Evolutionary conservation across 2,113 vertebrate genomes (phyloP), one percentile per base, ranked within the genome.

Genomic region (Misgurnus anguillicaudatus): DNA sequence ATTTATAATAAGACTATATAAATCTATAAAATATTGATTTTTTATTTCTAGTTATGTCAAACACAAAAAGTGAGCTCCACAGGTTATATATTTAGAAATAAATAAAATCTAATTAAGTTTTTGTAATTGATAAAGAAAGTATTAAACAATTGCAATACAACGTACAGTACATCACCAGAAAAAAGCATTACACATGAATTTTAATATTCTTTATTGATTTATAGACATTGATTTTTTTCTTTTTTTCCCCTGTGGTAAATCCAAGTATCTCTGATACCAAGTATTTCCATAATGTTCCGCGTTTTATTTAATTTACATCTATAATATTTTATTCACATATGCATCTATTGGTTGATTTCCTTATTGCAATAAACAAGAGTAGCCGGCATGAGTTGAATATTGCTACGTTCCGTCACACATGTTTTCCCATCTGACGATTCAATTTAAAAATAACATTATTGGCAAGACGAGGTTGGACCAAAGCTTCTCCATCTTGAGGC

Each of bases 301-400:
- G 45, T 90, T 90, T 88, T 71, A 89, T 91, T 94, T 93, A 91
- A 93, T 91, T 92, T 91, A 93, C 90, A 93, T 90, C 91, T 90
- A 92, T 89, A 89, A 87, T 92, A 89, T 91, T 91, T 88, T 89
- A 91, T 88, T 92, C 89, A 93, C 90, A 90, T 91, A 91, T 89
- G 90, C 89, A 89, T 91, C 89, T 91, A 91, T 92, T 90, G 85
- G 87, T 92, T 91, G 80, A 87, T 92, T 89, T 91, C 91, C 88
- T 93, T 94, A 94, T 93, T 94, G 92, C 93, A 92, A 92, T 91
- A 92, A 93, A 94, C 91, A 90, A 91, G 89, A 92, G 90, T 91
- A 92, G 89, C 91, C 93, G 89, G 89, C 89, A 92, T 91, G 92
- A 90, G 89, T 90, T 89, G 86, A 90, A 90, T 94, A 94, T 94